Evolutionary conservation across 2,797 vertebrate species (phyloP).

Genomic region (Chaetophractus vellerosus): DNA sequence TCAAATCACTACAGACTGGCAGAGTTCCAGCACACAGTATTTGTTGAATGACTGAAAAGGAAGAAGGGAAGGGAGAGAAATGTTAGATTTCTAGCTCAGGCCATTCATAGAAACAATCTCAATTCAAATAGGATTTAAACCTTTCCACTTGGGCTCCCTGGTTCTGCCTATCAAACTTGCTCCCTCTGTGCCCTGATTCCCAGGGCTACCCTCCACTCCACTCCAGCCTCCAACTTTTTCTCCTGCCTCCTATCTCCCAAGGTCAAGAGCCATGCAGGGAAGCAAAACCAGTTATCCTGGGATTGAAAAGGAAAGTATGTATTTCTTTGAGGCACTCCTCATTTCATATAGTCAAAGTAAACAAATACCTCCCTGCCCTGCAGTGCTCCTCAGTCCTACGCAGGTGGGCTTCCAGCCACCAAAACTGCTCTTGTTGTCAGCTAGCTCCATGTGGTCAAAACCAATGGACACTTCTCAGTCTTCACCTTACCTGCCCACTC

Average conservation of each 20-base stretch:
- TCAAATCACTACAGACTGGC: not conserved
- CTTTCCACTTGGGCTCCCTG: not conserved
- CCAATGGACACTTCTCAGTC: not conserved
- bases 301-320: not conserved
- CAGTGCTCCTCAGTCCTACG: not conserved
- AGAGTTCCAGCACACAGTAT: not conserved
- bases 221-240: not conserved
- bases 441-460: not conserved
- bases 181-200: not conserved
- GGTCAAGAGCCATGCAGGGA: not conserved
- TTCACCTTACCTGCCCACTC: not conserved
- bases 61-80: not conserved
- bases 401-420: not conserved
- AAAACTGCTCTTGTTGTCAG: not conserved
- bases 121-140: not conserved
- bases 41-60: not conserved
- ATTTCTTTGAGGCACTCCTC: not conserved
- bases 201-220: not conserved
- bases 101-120: not conserved
- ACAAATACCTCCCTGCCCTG: not conserved
- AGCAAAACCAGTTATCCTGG: not conserved
- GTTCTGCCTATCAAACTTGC: not conserved
- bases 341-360: not conserved
- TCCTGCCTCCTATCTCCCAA: not conserved
- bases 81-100: not conserved